phyloP scores from a whole-genome alignment of 2,888 invertebrate species.

The Encarsia formosa region DNA sequence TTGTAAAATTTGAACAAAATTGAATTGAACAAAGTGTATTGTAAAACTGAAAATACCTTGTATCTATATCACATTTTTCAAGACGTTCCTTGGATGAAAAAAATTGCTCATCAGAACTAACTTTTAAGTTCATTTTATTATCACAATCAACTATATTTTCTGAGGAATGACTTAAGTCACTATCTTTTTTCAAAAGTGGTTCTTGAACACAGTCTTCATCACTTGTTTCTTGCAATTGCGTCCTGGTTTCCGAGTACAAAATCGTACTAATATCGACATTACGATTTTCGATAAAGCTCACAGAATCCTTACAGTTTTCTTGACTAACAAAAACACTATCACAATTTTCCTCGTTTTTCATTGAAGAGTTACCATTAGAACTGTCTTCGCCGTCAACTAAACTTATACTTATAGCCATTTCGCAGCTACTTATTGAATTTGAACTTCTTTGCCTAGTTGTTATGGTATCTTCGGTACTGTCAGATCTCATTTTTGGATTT shows the following conservation, averaged over 20 bases:
- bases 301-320: constrained; percentile 17
- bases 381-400: constrained; percentile 44
- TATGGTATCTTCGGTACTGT: constrained; percentile 33
- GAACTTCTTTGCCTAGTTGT: constrained; percentile 43
- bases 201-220: not conserved
- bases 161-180: constrained; percentile 15
- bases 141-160: constrained; percentile 13
- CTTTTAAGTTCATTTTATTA: constrained; percentile 7
- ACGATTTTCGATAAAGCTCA: not conserved
- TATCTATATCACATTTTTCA: constrained; percentile 16
- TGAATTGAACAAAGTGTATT: constrained; percentile 4
- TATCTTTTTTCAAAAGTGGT: constrained; percentile 4
- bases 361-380: constrained; percentile 34
- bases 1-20: constrained; percentile 24
- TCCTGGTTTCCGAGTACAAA: too few species aligned
- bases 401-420: constrained; percentile 47
- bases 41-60: constrained; percentile 15
- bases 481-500: constrained; percentile 34
- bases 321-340: constrained; percentile 18
- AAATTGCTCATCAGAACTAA: not conserved
- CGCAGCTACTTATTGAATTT: constrained; percentile 49
- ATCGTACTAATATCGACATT: too few species aligned
- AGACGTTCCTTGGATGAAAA: constrained; percentile 8
- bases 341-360: constrained; percentile 19
- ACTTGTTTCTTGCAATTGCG: too few species aligned